Base-by-base conservation (phyloP, 2,888 invertebrate species). In the Scrobipalpa costella region DNA sequence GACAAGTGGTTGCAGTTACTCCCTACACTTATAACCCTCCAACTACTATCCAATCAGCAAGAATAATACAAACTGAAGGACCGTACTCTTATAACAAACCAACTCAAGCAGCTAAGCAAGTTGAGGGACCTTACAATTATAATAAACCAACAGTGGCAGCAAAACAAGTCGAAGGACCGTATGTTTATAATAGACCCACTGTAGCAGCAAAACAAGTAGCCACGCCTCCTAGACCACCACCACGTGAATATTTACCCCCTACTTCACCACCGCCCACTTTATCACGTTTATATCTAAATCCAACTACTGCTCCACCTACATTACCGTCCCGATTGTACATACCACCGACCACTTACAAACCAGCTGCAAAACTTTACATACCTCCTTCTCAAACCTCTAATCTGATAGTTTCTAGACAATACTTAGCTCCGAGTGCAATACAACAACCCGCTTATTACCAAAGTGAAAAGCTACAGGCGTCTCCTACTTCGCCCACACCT, bases 311-410 rank as follows among this genome's bases (percentile, higher is more conserved):
- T 33, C 66, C 74, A 33, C 78, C 88, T 13, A 84, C 84, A 33
- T 77, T 77, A 68, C 67, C 83, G 47, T 79, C 86, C 2, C 75
- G 74, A 50, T 62, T 83, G 15, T 83, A 86, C 68, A 67, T 88
- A 50, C 70, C 79, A 33, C 86, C 90, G 13, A 81, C 87, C 1
- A 86, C 88, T 19, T 85, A 82, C 63, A 85, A 83, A 67, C 81
- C 88, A 62, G 68, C 77, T 13, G 77, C 80, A 27, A 77, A 79
- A 19, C 70, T 84, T 15, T 89, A 89, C 67, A 68, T 90, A 47
- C 85, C 88, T 36, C 86, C 88, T 17, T 67, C 69, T 40, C 73
- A 70, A 69, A 19, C 70, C 76, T 13, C 55, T 15, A 61, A 67
- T 74, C 47, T 66, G 8, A 62, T 72, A 17, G 65, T 82, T 34